Evolutionary conservation across 2,113 vertebrate species (phyloP), one percentile per base, ranked within the genome.

Genomic region (Puffinus mauretanicus): DNA sequence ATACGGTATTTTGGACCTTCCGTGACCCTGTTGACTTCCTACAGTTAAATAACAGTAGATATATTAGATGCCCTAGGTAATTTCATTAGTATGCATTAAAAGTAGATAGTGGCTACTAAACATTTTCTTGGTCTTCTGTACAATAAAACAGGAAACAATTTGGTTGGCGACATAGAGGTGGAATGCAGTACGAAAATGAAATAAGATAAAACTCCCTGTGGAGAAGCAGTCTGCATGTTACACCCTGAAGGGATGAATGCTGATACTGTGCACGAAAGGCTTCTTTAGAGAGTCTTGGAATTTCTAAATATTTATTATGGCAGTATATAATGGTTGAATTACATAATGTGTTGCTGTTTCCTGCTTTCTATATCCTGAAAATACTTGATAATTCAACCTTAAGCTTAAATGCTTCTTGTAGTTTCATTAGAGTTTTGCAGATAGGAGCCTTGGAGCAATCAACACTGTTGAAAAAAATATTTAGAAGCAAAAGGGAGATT

Each of bases 261-360:
- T 94, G 97, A 97, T 97, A 97, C 88, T 97, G 93, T 97, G 96
- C 95, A 93, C 90, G 89, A 98, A 96, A 80, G 83, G 66, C 96
- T 95, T 95, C 96, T 98, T 98, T 96, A 91, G 85, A 93, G 95
- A 94, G 96, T 84, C 66, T 81, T 95, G 96, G 97, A 97, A 97
- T 98, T 97, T 97, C 97, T 92, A 98, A 98, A 98, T 98, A 98
- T 98, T 98, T 98, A 96, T 97, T 95, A 95, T 98, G 97, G 96
- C 97, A 96, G 85, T 95, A 95, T 97, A 96, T 96, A 97, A 90
- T 97, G 81, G 94, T 92, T 95, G 96, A 94, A 94, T 97, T 95
- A 95, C 94, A 92, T 97, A 95, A 98, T 97, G 91, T 97, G 87
- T 96, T 97, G 92, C 96, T 95, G 83, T 97, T 98, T 98, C 97